Evolutionary conservation across 1,140 invertebrate genomes (phyloP).

Genomic region (Chrysopa pallens): DNA sequence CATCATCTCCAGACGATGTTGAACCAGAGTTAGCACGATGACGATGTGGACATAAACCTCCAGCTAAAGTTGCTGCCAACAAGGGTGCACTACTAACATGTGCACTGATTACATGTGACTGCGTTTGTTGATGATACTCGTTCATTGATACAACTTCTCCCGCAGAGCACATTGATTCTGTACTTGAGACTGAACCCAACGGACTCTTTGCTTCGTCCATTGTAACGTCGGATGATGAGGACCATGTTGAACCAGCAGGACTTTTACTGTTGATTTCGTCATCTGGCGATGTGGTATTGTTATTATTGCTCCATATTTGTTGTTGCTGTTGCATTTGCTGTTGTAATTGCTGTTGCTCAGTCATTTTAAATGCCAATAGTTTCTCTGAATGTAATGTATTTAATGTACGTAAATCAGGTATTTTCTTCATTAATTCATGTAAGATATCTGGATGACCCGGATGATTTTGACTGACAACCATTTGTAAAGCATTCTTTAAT

Average conservation of each 20-base stretch:
- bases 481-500: slow-evolving; percentile 67
- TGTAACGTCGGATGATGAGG: slow-evolving; percentile 43
- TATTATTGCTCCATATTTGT: slow-evolving; percentile 29
- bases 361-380: slow-evolving; percentile 79
- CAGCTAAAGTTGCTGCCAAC: slow-evolving; percentile 57
- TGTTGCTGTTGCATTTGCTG: slow-evolving; percentile 32
- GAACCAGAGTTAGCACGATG: slow-evolving; percentile 58
- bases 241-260: slow-evolving; percentile 41
- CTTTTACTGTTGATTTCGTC: slow-evolving; percentile 38
- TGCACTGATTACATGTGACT: slow-evolving; percentile 13
- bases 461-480: slow-evolving; percentile 75
- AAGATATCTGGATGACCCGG: slow-evolving; percentile 60
- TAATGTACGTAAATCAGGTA: slow-evolving; percentile 83
- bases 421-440: slow-evolving; percentile 77
- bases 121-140: slow-evolving; percentile 31
- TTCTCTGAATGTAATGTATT: slow-evolving; percentile 95
- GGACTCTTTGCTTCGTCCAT: slow-evolving; percentile 68
- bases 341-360: slow-evolving; percentile 64
- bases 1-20: slow-evolving; percentile 57
- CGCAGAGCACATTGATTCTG: slow-evolving; percentile 51
- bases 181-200: slow-evolving; percentile 68
- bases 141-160: slow-evolving; percentile 41
- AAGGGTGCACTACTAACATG: slow-evolving; percentile 45
- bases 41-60: slow-evolving; percentile 41
- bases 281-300: slow-evolving; percentile 20